Percentiles rank a stretch among this genome's conserved stretches.
These are phyloP conservation scores for Excalfactoria chinensis DNA, from an alignment of 2,113 vertebrate genomes.

Conservation along the genomic window DNA sequence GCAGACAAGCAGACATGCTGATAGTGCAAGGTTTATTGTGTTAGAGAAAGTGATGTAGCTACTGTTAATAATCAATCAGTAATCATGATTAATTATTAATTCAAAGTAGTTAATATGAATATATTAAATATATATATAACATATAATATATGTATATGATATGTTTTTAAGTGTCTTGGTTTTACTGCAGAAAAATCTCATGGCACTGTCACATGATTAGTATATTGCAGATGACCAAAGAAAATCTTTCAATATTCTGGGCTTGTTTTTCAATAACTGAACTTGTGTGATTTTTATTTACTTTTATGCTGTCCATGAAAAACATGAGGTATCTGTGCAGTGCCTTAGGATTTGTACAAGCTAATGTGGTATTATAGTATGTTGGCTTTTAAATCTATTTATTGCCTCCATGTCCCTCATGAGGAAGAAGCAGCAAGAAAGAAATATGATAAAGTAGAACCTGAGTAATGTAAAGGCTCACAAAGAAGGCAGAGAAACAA, in stretches of 20 bases:
- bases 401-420: background rate
- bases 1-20: background rate
- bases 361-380: background rate
- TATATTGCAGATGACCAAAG: background rate
- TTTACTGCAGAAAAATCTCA: background rate
- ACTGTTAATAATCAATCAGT: background rate
- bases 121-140: too few species aligned
- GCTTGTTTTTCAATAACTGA: background rate
- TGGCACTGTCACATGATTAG: rapidly evolving
- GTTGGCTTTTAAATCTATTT: background rate
- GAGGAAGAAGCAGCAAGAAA: background rate
- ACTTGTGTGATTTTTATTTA: background rate
- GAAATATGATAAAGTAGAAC: background rate
- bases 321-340: background rate
- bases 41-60: background rate
- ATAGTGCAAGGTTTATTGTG: background rate
- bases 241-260: background rate
- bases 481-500: background rate
- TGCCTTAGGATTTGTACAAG: background rate
- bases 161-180: background rate
- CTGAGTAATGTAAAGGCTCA: background rate
- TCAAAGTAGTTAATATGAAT: background rate
- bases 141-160: too few species aligned
- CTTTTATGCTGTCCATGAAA: background rate
- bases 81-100: background rate